Percentiles rank a stretch among this genome's conserved stretches.
These are phyloP conservation scores for Gnathonemus echidnorhynchus DNA, from an alignment of 2,113 vertebrate genomes.

Conservation along the genomic window DNA sequence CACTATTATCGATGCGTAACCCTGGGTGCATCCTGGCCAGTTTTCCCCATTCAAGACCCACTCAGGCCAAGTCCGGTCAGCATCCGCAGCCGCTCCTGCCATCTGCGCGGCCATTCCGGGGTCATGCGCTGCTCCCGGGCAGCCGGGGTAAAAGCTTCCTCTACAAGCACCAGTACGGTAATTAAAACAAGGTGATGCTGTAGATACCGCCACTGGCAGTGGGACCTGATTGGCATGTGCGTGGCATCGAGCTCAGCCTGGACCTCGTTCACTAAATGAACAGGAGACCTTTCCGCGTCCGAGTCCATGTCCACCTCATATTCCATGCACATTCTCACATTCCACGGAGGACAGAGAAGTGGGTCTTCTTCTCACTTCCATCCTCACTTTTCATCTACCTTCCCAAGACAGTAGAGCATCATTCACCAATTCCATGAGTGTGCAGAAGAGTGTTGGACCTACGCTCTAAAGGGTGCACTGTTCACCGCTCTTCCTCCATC, in stretches of 20 bases:
- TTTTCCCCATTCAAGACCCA: neutral
- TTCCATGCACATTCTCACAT: neutral
- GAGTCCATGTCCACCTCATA: neutral
- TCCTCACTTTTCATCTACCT: no score
- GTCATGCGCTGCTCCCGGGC: neutral
- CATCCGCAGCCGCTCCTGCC: neutral
- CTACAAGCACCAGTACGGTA: conserved; percentile 27
- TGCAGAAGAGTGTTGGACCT: neutral
- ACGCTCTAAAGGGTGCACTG: neutral
- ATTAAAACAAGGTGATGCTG: conserved; percentile 31
- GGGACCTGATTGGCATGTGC: conserved; percentile 33
- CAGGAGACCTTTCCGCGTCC: conserved; percentile 26
- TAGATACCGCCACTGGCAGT: conserved; percentile 25
- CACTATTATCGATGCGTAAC: neutral
- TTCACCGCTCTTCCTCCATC: neutral
- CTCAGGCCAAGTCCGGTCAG: neutral
- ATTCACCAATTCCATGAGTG: neutral
- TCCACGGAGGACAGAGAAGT: conserved; percentile 17
- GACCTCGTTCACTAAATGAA: conserved; percentile 35
- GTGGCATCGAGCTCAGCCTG: conserved; percentile 24
- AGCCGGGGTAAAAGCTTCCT: conserved; percentile 17
- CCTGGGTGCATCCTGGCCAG: neutral
- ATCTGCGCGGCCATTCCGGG: neutral
- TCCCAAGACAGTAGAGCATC: neutral
- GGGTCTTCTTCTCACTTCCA: neutral